Percentiles rank a stretch among this genome's conserved stretches.
These are phyloP conservation scores for Cartodere bifasciata DNA, from an alignment of 2,888 invertebrate species.

Conservation along the genomic window DNA sequence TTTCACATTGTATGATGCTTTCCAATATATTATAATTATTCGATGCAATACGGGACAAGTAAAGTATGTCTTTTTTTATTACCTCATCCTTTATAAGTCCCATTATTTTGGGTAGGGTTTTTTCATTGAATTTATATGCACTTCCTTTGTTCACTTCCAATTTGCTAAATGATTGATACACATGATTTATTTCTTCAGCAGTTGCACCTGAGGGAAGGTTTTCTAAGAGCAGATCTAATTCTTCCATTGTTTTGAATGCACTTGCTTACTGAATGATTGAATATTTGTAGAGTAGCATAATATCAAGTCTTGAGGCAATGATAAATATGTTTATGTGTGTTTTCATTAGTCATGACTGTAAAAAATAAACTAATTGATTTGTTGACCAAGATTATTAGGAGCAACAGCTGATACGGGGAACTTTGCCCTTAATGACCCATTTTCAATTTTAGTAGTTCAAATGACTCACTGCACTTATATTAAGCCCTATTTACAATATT, in stretches of 20 bases:
- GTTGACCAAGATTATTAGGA: too few relatives aligned
- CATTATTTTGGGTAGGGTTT: slow-evolving; percentile 20
- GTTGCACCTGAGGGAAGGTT: neutral
- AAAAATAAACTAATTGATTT: too few relatives aligned
- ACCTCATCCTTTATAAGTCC: slow-evolving; percentile 19
- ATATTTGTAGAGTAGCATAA: too few relatives aligned
- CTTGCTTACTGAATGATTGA: too few relatives aligned
- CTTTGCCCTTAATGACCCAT: too few relatives aligned
- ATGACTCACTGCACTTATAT: too few relatives aligned
- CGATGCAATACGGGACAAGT: slow-evolving; percentile 21
- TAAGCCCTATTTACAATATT: too few relatives aligned
- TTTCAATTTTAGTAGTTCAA: too few relatives aligned
- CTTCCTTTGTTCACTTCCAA: slow-evolving; percentile 1
- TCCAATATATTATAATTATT: slow-evolving; percentile 21
- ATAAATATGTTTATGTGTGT: too few relatives aligned
- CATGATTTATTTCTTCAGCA: neutral
- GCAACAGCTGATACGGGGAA: too few relatives aligned
- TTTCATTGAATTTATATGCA: slow-evolving; percentile 4
- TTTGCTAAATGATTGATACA: neutral
- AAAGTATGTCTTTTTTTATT: slow-evolving; percentile 22
- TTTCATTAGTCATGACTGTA: too few relatives aligned
- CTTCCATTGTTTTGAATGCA: slow-evolving; percentile 1
- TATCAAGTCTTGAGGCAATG: too few relatives aligned
- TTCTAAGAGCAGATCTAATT: neutral
- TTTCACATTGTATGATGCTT: slow-evolving; percentile 22